These are phyloP conservation scores for Cydia splendana DNA, from an alignment of 1,140 invertebrate genomes.

Conservation along the genomic window DNA sequence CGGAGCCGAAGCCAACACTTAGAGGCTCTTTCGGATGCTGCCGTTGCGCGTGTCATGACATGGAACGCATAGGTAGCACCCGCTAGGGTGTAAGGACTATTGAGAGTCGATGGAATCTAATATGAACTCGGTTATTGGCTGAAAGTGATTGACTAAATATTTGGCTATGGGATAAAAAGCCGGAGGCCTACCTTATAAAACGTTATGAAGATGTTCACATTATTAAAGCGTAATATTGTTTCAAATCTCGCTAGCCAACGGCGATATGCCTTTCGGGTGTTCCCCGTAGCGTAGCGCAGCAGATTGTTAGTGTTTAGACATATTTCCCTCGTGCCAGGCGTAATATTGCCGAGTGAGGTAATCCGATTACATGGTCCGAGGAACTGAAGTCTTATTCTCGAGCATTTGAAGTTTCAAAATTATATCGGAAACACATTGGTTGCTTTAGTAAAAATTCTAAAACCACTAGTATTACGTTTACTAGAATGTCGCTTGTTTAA, in stretches of 20 bases:
- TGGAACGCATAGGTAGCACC: too few relatives aligned
- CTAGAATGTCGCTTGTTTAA: too few relatives aligned
- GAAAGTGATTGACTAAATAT: too few relatives aligned
- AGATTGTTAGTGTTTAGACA: conserved; percentile 45
- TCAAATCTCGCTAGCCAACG: conserved; percentile 10
- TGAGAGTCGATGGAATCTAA: too few relatives aligned
- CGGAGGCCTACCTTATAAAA: too few relatives aligned
- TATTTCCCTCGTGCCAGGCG: conserved; percentile 63
- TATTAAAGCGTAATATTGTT: background rate
- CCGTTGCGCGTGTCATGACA: too few relatives aligned
- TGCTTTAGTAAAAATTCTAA: background rate
- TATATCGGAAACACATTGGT: conserved; percentile 12
- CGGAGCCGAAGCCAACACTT: too few relatives aligned
- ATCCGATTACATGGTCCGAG: conserved; percentile 54
- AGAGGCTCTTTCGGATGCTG: too few relatives aligned
- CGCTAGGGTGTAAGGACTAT: too few relatives aligned
- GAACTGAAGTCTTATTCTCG: conserved; percentile 10
- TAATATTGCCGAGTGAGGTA: conserved; percentile 55
- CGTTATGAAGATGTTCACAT: too few relatives aligned
- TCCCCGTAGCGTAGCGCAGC: conserved; percentile 9
- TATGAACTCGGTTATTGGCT: too few relatives aligned
- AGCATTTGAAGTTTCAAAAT: conserved; percentile 34
- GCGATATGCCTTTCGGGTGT: conserved; percentile 27
- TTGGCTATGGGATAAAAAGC: too few relatives aligned
- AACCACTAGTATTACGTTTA: background rate